These are phyloP conservation scores for Gallinago undulata DNA, from an alignment of 2,113 vertebrate genomes.

Conservation along the genomic window DNA sequence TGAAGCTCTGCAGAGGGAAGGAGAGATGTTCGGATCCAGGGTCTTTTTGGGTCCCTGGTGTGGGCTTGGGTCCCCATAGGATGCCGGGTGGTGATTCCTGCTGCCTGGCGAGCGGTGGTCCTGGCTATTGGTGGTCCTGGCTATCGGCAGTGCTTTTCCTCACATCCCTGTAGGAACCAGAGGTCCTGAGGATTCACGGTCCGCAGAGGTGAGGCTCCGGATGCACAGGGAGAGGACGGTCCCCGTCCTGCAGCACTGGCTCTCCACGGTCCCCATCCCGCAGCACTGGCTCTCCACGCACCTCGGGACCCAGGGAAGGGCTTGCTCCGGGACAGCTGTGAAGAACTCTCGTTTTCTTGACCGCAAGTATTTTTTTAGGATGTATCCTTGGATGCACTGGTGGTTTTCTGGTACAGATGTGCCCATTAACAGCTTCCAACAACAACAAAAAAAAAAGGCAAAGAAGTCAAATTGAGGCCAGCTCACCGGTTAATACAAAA, in stretches of 20 bases:
- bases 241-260: rapidly evolving
- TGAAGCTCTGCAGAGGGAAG: not conserved
- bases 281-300: rapidly evolving
- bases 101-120: not conserved
- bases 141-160: rapidly evolving
- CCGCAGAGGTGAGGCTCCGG: not conserved
- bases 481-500: not conserved
- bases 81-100: rapidly evolving
- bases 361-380: not conserved
- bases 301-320: not conserved
- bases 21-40: not conserved
- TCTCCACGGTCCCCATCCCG: rapidly evolving
- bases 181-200: rapidly evolving
- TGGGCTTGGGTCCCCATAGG: rapidly evolving
- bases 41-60: not conserved
- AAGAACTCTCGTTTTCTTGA: not conserved
- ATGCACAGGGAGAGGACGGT: too few species aligned
- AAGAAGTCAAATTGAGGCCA: not conserved
- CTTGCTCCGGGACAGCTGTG: not conserved
- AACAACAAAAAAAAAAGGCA: not conserved
- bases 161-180: not conserved
- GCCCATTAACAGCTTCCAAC: not conserved
- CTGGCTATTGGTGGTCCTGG: not conserved
- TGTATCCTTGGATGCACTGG: not conserved
- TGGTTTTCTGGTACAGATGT: not conserved